Conservation (phyloP, 2,113 vertebrate species). For the Mionectes macconnelli region DNA sequence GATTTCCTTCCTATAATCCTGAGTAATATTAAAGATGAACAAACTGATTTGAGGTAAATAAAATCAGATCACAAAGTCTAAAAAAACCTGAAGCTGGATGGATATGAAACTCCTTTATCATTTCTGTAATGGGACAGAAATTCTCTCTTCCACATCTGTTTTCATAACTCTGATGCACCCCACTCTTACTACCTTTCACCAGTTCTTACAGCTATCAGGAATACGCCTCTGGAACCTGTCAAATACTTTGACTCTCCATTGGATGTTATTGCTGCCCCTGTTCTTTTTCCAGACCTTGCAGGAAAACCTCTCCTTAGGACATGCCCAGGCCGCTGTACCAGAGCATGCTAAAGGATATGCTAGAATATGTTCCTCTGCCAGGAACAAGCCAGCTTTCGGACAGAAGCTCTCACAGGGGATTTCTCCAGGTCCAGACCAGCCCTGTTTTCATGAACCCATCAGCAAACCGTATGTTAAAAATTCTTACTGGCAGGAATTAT, state of each 20-base stretch:
- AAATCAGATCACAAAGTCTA: not conserved
- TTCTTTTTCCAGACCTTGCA: not conserved
- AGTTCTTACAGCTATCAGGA: not conserved
- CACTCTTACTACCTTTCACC: not conserved
- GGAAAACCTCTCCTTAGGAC: not conserved
- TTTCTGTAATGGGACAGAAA: not conserved
- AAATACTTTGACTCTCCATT: not conserved
- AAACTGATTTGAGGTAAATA: not conserved
- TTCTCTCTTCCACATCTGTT: not conserved
- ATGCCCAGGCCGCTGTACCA: not conserved
- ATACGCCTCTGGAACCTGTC: not conserved
- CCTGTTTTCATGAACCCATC: constrained; percentile 28
- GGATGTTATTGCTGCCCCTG: not conserved
- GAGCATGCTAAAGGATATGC: not conserved
- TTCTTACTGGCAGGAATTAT: not conserved
- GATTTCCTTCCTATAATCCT: not conserved
- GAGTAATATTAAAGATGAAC: not conserved
- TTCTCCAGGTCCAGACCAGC: not conserved
- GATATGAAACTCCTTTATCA: not conserved
- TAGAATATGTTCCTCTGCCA: not conserved
- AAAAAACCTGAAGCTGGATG: not conserved
- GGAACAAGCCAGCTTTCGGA: not conserved
- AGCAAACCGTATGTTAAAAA: constrained; percentile 42
- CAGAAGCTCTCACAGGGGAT: not conserved
- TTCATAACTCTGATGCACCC: not conserved